Base-by-base conservation (phyloP, 1,140 invertebrate species). In the Belonocnema kinseyi region DNA sequence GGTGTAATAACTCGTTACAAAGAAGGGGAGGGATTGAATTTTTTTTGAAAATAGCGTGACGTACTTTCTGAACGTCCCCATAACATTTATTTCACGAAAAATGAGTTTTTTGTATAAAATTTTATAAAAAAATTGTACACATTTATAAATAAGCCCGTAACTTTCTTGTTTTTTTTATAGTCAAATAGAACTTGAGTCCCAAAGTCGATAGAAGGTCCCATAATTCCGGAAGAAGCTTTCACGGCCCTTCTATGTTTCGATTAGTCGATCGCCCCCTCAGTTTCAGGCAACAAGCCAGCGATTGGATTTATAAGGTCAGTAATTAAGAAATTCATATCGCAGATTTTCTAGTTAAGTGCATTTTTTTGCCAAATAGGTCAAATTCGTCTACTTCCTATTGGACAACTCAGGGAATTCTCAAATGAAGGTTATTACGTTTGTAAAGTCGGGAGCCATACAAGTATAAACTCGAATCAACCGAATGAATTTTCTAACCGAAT, bases 301-400 rank as follows among this genome's bases (percentile, higher is more conserved):
- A 88, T 77, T 87, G 85, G 84, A 87, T 90, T 75, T 86, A 85
- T 89, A 90, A 90, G 88, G 89, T 90, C 85, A 88, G 87, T 88
- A 73, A 73, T 78, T 81, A 85, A 85, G 80, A 85, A 87, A 79
- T 82, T 76, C 75, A 79, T 82, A 85, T 84, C 81, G 80, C 71
- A 78, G 77, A 86, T 83, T 80, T 77, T 73, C 78, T 72, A 73
- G 40, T 11, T 10, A 46, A 46, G 40, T 51, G 82, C 73, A 74
- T 75, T 74, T 76, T 66, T 61, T 54, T 83, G 86, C 84, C 86
- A 88, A 88, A 87, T 87, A 78, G 85, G 86, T 87, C 85, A 86
- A 77, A 74, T 66, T 77, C 51, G 75, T 80, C 74, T 61, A 21
- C 10, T 46, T 11, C 10, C 1, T 10, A 6, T 46, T 46, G 40